Evolutionary conservation across 2,113 vertebrate species (phyloP).

Genomic region (Terrapene triunguis): DNA sequence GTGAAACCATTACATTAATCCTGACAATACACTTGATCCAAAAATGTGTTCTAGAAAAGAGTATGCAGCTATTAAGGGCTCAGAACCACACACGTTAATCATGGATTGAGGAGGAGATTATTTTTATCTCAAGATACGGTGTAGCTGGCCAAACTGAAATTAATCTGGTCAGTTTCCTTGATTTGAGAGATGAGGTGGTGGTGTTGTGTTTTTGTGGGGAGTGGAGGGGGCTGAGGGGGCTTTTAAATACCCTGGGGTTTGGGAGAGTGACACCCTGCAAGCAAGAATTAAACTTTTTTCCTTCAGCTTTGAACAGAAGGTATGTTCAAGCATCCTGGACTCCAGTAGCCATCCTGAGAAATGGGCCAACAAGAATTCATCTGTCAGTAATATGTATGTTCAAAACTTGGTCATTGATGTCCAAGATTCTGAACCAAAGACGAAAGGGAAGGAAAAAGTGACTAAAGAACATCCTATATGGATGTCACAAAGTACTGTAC

Average conservation of each 20-base stretch:
- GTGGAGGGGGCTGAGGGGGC: fast-evolving
- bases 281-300: not conserved
- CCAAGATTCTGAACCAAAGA: constrained; percentile 41
- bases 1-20: not conserved
- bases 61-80: not conserved
- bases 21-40: not conserved
- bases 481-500: constrained; percentile 67
- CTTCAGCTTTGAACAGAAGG: constrained; percentile 44
- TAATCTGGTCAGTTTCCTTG: not conserved
- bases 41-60: not conserved
- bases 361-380: constrained; percentile 46
- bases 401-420: constrained; percentile 66
- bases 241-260: not conserved
- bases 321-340: not conserved
- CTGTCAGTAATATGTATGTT: constrained; percentile 36
- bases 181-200: not conserved
- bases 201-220: no score
- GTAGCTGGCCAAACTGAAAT: not conserved
- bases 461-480: constrained; percentile 66
- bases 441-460: constrained; percentile 31
- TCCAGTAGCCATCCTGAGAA: constrained; percentile 3
- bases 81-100: not conserved
- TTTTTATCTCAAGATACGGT: not conserved
- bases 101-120: not conserved
- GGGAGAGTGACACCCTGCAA: not conserved